These are phyloP conservation scores for Shargacucullia verbasci DNA, from an alignment of 2,888 invertebrate genomes.

Conservation along the genomic window DNA sequence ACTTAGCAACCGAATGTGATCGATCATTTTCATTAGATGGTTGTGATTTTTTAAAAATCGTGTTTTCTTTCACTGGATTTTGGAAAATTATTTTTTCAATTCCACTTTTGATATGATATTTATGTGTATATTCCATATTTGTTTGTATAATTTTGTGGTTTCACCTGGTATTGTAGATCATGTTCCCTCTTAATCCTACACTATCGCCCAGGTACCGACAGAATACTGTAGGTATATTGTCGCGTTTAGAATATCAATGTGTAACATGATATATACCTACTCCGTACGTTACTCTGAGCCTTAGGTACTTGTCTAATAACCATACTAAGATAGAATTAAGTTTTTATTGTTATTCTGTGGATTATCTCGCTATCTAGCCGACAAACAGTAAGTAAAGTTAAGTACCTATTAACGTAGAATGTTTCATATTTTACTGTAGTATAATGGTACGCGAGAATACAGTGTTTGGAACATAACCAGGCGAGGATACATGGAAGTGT, in stretches of 20 bases:
- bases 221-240: slow-evolving; percentile 23
- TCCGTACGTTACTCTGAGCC: slow-evolving; percentile 13
- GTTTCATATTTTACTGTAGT: slow-evolving; percentile 16
- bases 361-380: slow-evolving; percentile 40
- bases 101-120: slow-evolving; percentile 46
- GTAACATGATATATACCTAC: background rate
- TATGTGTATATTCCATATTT: slow-evolving; percentile 50
- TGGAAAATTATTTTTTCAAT: slow-evolving; percentile 40
- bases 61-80: slow-evolving; percentile 34
- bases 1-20: slow-evolving; percentile 16
- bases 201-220: slow-evolving; percentile 20
- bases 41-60: slow-evolving; percentile 29
- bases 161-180: slow-evolving; percentile 28
- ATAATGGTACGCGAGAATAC: slow-evolving; percentile 6
- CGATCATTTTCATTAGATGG: slow-evolving; percentile 31
- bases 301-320: slow-evolving; percentile 29
- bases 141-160: slow-evolving; percentile 45
- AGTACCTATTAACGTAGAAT: slow-evolving; percentile 11
- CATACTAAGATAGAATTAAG: slow-evolving; percentile 38
- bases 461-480: slow-evolving; percentile 7
- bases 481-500: slow-evolving; percentile 8
- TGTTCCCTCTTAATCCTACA: slow-evolving; percentile 10
- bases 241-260: slow-evolving; percentile 27
- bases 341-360: slow-evolving; percentile 18
- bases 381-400: slow-evolving; percentile 10